Evolutionary conservation across 2,888 invertebrate genomes (phyloP), one percentile per base, ranked within the genome.

Genomic region (Euclidia mi): DNA sequence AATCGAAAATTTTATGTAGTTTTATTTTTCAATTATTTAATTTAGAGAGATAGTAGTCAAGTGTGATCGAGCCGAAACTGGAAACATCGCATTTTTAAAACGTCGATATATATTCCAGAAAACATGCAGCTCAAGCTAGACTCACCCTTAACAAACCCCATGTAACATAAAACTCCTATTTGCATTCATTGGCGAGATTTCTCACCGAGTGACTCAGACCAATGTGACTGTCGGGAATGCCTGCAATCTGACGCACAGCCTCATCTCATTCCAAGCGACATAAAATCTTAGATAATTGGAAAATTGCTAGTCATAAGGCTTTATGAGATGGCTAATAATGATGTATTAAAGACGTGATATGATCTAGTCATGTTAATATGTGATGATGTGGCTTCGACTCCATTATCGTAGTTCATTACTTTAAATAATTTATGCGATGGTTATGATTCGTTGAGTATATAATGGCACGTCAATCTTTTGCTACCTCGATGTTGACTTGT

Each of bases 141-240:
- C 41, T 37, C 29, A 41, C 44, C 59, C 45, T 44, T 47, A 56
- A 55, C 49, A 67, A 42, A 42, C 3, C 50, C 40, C 11, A 34
- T 68, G 51, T 51, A 56, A 65, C 41, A 56, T 58, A 51, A 67
- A 47, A 56, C 51, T 57, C 65, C 41, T 65, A 65, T 65, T 69
- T 68, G 20, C 41, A 68, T 71, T 53, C 44, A 41, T 47, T 41
- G 12, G 52, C 35, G 46, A 69, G 59, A 68, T 68, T 65, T 71
- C 63, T 70, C 64, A 43, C 31, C 18, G 55, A 41, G n/a, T 72
- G 72, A 70, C 52, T 72, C 67, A 70, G 58, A 41, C 67, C 57
- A 58, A 62, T 68, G 70, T 72, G 70, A 66, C 45, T 51, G 38
- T 14, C 58, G 57, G 53, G 51, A 67, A 70, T 58, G 43, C 61